Conservation (phyloP, 30 jellyfish, hydroid and myxozoan species). For the Hydra vulgaris region DNA sequence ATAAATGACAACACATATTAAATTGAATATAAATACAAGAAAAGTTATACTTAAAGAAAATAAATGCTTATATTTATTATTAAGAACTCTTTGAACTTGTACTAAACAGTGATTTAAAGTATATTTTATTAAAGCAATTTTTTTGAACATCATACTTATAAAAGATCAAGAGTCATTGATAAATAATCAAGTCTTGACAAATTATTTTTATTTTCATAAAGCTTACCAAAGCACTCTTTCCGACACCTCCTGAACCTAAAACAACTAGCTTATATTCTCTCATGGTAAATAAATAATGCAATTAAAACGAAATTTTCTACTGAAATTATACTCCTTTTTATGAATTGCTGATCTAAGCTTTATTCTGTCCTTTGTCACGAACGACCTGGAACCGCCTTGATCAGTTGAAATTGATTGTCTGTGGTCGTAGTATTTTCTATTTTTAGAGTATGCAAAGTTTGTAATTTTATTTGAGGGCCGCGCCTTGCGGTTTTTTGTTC, state of each 20-base stretch:
- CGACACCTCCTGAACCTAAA: conserved; percentile 99
- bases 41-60: no score
- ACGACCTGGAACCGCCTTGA: not conserved
- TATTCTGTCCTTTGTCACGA: not conserved
- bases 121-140: not conserved
- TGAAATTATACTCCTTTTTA: not conserved
- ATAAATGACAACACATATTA: no score
- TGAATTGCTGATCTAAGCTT: not conserved
- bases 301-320: not conserved
- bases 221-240: conserved; percentile 95
- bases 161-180: not conserved
- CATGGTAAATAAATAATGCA: conserved; percentile 28
- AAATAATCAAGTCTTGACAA: not conserved
- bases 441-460: not conserved
- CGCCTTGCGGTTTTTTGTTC: no score
- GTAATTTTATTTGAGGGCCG: not conserved
- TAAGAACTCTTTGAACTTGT: no score
- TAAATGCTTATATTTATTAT: no score
- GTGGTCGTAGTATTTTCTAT: not conserved
- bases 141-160: not conserved
- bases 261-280: conserved; percentile 93
- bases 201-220: not conserved
- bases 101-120: no score
- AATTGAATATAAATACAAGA: no score
- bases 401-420: not conserved